Evolutionary conservation across 2,113 vertebrate genomes (phyloP), one percentile per base, ranked within the genome.

Genomic region (Cyanoramphus novaezelandiae): DNA sequence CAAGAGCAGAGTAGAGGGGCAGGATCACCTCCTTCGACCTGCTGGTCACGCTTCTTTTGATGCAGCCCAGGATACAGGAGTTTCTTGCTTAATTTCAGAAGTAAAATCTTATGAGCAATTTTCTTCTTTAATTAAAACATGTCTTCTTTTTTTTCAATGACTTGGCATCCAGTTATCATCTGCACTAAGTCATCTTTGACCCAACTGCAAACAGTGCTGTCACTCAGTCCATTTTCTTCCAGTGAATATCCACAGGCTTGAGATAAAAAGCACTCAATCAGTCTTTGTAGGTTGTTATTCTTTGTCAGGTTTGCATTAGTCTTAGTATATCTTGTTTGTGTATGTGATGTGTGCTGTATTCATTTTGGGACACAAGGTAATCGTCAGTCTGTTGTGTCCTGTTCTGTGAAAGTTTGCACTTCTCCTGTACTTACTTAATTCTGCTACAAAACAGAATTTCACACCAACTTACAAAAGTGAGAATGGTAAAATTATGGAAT

Each of bases 51-150:
- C n/a, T n/a, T n/a, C n/a, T n/a, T n/a, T n/a, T n/a, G n/a, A n/a
- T n/a, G n/a, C n/a, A n/a, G n/a, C n/a, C n/a, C n/a, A n/a, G n/a
- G n/a, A n/a, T 64, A 44, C 25, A 52, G n/a, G 52, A 93, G 24
- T 31, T 72, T 71, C 44, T 77, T 65, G 55, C 46, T 93, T 92
- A 72, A 77, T 96, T 96, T 92, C 59, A 74, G n/a, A 77, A 49
- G 10, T 27, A 23, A 87, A 94, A 70, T 78, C 63, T 18, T 49
- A 35, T 21, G 31, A 90, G 28, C 49, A 59, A 43, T 63, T 62
- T 70, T 74, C 29, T 82, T 43, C 28, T 69, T 81, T 92, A 43
- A 63, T 80, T 76, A 77, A 80, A 88, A 52, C 9, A 33, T 57
- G 27, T 3, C 15, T 74, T 80, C 37, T 37, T 24, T 59, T 55